A percentile compares a stretch with the other conserved stretches of the same genome.
Conservation (phyloP, 2,113 vertebrate species). For the Ibidorhyncha struthersii region DNA sequence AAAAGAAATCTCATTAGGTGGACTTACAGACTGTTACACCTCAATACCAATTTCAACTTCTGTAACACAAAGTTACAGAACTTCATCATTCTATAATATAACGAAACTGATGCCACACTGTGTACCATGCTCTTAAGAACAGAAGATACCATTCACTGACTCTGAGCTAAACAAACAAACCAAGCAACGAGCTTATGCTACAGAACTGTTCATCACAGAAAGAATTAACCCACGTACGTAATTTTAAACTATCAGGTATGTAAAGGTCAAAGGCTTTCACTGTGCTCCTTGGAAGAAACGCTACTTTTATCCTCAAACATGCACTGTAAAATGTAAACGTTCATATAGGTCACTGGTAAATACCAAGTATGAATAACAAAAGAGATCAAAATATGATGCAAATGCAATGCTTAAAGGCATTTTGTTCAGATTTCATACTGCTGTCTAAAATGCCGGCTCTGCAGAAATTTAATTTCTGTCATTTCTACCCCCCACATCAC, state of each 20-base stretch:
- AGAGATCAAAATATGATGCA: background rate
- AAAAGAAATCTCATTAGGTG: background rate
- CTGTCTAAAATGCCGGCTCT: background rate
- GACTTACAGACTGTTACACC: background rate
- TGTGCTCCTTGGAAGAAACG: background rate
- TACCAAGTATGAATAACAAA: background rate
- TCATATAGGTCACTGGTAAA: too few relatives aligned
- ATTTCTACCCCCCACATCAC: background rate
- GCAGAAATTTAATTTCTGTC: background rate
- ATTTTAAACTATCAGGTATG: background rate
- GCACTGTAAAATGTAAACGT: accelerated
- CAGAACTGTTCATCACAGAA: too few relatives aligned
- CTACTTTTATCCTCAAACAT: background rate
- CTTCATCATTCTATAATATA: background rate
- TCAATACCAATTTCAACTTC: background rate
- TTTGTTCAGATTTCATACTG: accelerated
- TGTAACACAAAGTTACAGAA: background rate
- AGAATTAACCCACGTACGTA: accelerated
- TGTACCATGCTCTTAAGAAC: accelerated
- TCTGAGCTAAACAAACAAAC: background rate
- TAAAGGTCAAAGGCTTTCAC: background rate
- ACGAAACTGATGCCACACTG: accelerated
- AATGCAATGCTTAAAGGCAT: background rate
- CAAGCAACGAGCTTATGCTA: background rate
- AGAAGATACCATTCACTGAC: background rate